These are phyloP conservation scores for Tortricodes alternella DNA, from an alignment of 2,888 invertebrate genomes.

Conservation along the genomic window DNA sequence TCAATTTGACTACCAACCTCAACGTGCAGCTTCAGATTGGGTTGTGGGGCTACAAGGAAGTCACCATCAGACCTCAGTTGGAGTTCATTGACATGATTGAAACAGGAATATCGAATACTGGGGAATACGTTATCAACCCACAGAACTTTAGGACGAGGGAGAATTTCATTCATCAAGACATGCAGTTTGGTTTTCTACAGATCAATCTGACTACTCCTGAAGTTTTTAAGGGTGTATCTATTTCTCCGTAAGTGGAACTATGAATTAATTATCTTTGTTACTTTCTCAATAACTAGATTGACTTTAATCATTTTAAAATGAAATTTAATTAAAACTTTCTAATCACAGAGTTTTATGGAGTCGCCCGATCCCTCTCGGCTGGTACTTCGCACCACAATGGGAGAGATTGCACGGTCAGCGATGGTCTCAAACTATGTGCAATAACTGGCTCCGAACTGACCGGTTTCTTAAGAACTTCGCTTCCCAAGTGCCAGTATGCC, in stretches of 20 bases:
- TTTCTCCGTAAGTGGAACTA: conserved; percentile 87
- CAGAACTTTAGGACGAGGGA: conserved; percentile 87
- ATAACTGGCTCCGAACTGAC: conserved; percentile 94
- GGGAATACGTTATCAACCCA: conserved; percentile 88
- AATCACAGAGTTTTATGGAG: conserved; percentile 90
- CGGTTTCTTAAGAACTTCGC: conserved; percentile 92
- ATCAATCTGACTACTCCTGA: conserved; percentile 92
- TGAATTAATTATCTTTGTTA: neutral
- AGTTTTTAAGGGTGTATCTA: conserved; percentile 83
- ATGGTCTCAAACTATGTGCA: conserved; percentile 93
- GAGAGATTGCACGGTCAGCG: conserved; percentile 88
- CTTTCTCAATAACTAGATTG: too few relatives aligned
- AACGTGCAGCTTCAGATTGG: conserved; percentile 91
- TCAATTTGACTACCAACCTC: conserved; percentile 91
- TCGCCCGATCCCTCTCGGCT: conserved; percentile 93
- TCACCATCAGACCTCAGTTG: conserved; percentile 90
- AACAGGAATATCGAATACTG: conserved; percentile 85
- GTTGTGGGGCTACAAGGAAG: conserved; percentile 95
- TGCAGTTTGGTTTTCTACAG: conserved; percentile 93
- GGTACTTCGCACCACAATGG: conserved; percentile 97
- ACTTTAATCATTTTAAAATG: too few relatives aligned
- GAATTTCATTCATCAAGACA: conserved; percentile 86
- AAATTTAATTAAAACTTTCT: neutral
- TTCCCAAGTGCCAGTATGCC: conserved; percentile 92
- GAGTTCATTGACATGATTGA: conserved; percentile 91